A percentile compares a stretch with the other conserved stretches of the same genome.
These are phyloP conservation scores for Aeoliscus strigatus DNA, from an alignment of 2,797 vertebrate species.

Conservation along the genomic window DNA sequence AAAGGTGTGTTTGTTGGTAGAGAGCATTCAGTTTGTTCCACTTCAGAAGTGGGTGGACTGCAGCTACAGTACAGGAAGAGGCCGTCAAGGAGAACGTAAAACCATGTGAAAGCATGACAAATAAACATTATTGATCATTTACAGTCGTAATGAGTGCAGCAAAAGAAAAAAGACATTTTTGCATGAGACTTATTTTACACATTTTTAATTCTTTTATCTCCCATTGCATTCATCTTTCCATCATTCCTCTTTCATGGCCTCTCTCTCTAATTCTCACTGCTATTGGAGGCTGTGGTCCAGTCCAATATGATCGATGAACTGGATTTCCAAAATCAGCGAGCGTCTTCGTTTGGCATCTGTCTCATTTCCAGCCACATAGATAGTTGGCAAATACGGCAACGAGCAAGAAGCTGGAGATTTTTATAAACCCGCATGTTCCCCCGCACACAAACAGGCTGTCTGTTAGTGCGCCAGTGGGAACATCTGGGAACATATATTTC, in stretches of 20 bases:
- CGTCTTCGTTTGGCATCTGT: slow-evolving; percentile 64
- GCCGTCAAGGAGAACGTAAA: slow-evolving; percentile 8
- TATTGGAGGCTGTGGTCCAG: slow-evolving; percentile 10
- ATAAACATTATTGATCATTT: slow-evolving; percentile 14
- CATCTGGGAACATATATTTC: slow-evolving; percentile 39
- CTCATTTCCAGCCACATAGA: slow-evolving; percentile 43
- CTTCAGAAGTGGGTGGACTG: slow-evolving; percentile 30
- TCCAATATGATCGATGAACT: slow-evolving; percentile 57
- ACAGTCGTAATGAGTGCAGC: not conserved
- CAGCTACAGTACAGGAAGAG: slow-evolving; percentile 16
- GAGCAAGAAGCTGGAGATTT: slow-evolving; percentile 41
- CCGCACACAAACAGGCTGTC: slow-evolving; percentile 31
- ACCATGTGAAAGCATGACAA: slow-evolving; percentile 17
- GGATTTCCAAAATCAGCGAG: slow-evolving; percentile 62
- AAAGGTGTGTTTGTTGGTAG: slow-evolving; percentile 15
- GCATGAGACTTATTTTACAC: slow-evolving; percentile 6
- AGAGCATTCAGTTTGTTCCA: slow-evolving; percentile 8
- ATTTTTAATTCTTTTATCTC: slow-evolving; percentile 16
- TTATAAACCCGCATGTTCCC: slow-evolving; percentile 19
- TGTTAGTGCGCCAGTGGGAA: slow-evolving; percentile 32
- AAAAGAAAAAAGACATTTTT: slow-evolving; percentile 3
- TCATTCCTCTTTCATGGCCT: slow-evolving; percentile 10
- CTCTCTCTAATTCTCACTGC: slow-evolving; percentile 17
- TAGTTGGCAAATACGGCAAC: slow-evolving; percentile 45
- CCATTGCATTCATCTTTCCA: slow-evolving; percentile 24